Base-by-base conservation (phyloP, 2,797 vertebrate species). In the Sarcoramphus papa region DNA sequence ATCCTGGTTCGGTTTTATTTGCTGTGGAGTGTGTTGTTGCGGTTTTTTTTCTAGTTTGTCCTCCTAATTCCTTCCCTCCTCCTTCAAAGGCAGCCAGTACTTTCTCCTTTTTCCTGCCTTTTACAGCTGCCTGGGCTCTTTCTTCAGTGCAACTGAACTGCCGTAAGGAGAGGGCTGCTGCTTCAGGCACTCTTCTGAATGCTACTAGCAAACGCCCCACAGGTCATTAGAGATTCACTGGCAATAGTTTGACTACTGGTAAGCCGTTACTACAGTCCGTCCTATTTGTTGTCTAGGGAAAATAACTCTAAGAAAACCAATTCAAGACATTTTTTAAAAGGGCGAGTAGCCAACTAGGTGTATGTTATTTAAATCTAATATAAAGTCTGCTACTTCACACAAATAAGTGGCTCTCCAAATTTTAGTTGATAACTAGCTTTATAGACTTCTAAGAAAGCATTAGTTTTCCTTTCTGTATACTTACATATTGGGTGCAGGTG, bases 401-500 rank as follows among this genome's bases (percentile, higher is more conserved):
- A 62, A 22, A 9, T 30, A 56, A 43, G 10, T 1, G 6, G 4
- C 3, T 76, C 15, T 77, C 56, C 21, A 63, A 67, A 45, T 28
- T 33, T 4, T 27, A 90, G 13, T 23, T 48, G 37, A 48, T 48
- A 11, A 24, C 22, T 28, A 25, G 17, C 12, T 63, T n/a, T 60
- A 45, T 4, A 19, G 40, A 37, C 10, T 19, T 35, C 12, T 21
- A 48, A 68, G 51, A 27, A 35, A 60, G 14, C 1, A 0, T 17
- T 53, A 7, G 14, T 31, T 74, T 77, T 57, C 10, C 23, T 47
- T 30, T 67, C 47, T 19, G 23, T 73, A 3, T 6, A 11, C 56
- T 30, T 51, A 13, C 0, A 2, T 17, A 23, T 1, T 0, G 2
- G 3, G 8, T 17, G 24, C 14, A 13, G 47, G 7, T 15, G 18